Evolutionary conservation across 2,113 vertebrate species (phyloP), one percentile per base, ranked within the genome.

Genomic region (Myodes glareolus): DNA sequence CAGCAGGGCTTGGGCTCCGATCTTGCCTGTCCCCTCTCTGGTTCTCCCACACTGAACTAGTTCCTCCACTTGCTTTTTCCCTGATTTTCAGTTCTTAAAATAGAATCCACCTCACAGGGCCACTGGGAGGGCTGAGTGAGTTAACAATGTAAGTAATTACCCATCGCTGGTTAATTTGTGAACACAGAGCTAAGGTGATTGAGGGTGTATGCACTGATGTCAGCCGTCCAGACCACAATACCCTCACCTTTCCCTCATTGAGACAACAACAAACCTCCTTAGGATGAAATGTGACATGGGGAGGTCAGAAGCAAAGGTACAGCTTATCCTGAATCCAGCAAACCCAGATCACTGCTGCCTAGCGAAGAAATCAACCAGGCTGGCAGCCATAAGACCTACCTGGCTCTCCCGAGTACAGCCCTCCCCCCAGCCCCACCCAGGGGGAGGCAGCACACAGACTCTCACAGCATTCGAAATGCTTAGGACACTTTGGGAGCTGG

Each of bases 181-280:
- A 95, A 39, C 75, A 77, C 45, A 73, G 68, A 78, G 55, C 87
- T 73, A 90, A 73, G 7, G 5, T 29, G 45, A 67, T 47, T 73
- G 86, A 95, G 61, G 42, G 86, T n/a, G 90, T 92, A 90, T 4
- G n/a, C 19, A 76, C 72, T 72, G 68, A 72, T 27, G 90, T 50
- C 94, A 94, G 42, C 42, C 55, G 11, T 78, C 39, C 29, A 23
- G 55, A 84, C 92, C 16, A 92, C 68, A 92, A 84, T 5, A 9
- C n/a, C 21, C 52, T 72, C 33, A 7, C 45, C 73, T 47, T 80
- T 73, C 47, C 68, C n/a, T 85, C 70, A 77, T 45, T 86, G 52
- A 70, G 73, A 87, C 65, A 88, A 87, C 65, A 88, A 58, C 9
- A 58, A 89, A 67, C 21, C 5, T 92, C 14, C 84, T 80, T 50